phyloP scores from a whole-genome alignment of 1,140 invertebrate genomes.

The Temnothorax nylanderi region DNA sequence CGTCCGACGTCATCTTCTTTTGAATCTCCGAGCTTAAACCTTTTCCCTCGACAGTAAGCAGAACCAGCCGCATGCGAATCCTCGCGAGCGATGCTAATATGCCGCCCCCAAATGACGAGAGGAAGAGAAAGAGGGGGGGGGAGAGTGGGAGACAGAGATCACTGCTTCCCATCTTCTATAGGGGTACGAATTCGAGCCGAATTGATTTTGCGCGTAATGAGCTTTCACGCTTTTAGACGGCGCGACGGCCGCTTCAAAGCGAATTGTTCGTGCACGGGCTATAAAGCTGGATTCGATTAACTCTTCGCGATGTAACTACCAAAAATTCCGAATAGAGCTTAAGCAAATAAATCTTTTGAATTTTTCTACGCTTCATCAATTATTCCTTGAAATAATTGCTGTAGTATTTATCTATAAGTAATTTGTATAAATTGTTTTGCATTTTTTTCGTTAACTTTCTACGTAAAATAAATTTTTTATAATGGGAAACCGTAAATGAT shows the following conservation, averaged over 20 bases:
- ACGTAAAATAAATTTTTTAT: background rate
- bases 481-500: background rate
- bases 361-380: background rate
- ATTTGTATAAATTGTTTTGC: background rate
- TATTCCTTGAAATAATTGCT: background rate
- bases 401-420: background rate
- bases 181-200: constrained; percentile 29
- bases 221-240: constrained; percentile 59
- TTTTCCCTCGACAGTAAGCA: constrained; percentile 43
- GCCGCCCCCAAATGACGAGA: background rate
- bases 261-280: constrained; percentile 36
- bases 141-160: background rate
- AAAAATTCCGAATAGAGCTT: constrained; percentile 35
- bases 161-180: constrained; percentile 40
- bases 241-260: constrained; percentile 53
- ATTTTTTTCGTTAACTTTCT: background rate
- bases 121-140: background rate
- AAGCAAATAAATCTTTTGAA: constrained; percentile 1
- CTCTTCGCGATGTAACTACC: constrained; percentile 22
- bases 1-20: constrained; percentile 55
- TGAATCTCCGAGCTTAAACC: constrained; percentile 55
- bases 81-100: constrained; percentile 56
- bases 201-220: constrained; percentile 57
- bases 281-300: constrained; percentile 59
- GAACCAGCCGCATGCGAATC: constrained; percentile 61